Base-by-base conservation (phyloP, 1,140 invertebrate genomes). In the Holcopasites calliopsidis region DNA sequence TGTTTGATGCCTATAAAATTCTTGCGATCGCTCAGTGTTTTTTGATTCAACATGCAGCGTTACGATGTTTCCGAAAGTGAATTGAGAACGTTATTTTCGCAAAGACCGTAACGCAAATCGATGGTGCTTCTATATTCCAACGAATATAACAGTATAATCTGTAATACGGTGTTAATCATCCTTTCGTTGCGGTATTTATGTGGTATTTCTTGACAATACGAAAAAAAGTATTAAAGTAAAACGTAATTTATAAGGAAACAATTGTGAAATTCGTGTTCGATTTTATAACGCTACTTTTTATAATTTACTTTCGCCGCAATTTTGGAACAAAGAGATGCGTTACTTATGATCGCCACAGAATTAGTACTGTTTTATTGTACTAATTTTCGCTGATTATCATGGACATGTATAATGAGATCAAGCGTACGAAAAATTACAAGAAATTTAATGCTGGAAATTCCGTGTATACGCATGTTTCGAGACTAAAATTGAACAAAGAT, bases 41-140 rank as follows among this genome's bases (percentile, higher is more conserved):
- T 38, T 60, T 35, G 26, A 44, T 38, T 28, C 11, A 35, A 47
- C 61, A 58, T 44, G 47, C 11, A 21, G 42, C 18, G 21, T 26
- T 47, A 13, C 28, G 35, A 74, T 78, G 42, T 28, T 44, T 73
- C 28, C 18, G 26, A 64, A 60, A n/a, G 38, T 7, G 13, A 8
- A 10, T 1, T 1, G 31, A 31, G 0, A 64, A 64, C 35, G 21
- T 28, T 38, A 31, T 55, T 60, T 26, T 66, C 40, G 16, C 60
- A 60, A 65, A 65, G n/a, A 54, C 33, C 55, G 62, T 47, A 75
- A 3, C 16, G 31, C 7, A 52, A 55, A 70, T 76, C 49, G 11
- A 70, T 77, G 74, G 61, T 80, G 75, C 78, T 77, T 54, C 40
- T 57, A 71, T 80, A 70, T 65, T 65, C 26, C 47, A 58, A 62